Evolutionary conservation across 2,888 invertebrate genomes (phyloP).

Genomic region (Heliconius erato): DNA sequence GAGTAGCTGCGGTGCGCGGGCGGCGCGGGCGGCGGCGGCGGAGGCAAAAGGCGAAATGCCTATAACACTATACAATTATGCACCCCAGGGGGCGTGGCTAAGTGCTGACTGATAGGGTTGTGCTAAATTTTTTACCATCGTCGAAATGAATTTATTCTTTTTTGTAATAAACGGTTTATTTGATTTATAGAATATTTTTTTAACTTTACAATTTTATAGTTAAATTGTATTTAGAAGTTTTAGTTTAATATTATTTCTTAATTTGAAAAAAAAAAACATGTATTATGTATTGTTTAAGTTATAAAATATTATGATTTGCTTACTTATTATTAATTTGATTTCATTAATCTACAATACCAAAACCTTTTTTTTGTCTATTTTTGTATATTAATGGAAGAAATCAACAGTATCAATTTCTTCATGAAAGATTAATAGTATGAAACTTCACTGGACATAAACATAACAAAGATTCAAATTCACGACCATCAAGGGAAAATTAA

Average conservation of each 20-base stretch:
- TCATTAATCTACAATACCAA: too few relatives aligned
- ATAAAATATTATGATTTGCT: too few relatives aligned
- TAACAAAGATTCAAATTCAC: too few relatives aligned
- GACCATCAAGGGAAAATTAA: too few relatives aligned
- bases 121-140: not conserved
- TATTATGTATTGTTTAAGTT: too few relatives aligned
- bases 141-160: not conserved
- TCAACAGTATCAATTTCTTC: too few relatives aligned
- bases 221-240: not conserved
- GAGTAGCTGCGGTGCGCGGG: not conserved
- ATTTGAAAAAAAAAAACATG: not conserved
- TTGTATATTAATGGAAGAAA: too few relatives aligned
- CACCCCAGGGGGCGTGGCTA: constrained; percentile 37
- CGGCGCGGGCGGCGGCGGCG: constrained; percentile 17
- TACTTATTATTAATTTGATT: too few relatives aligned
- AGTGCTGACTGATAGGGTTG: constrained; percentile 26
- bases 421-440: too few relatives aligned
- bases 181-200: not conserved
- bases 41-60: constrained; percentile 41
- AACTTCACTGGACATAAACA: too few relatives aligned
- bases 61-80: constrained; percentile 47
- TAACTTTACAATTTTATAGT: not conserved
- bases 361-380: too few relatives aligned
- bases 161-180: not conserved
- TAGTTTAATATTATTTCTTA: not conserved